A percentile compares a stretch with the other conserved stretches of the same genome.
phyloP scores from a whole-genome alignment of 2,113 vertebrate genomes.

The Calonectris borealis region DNA sequence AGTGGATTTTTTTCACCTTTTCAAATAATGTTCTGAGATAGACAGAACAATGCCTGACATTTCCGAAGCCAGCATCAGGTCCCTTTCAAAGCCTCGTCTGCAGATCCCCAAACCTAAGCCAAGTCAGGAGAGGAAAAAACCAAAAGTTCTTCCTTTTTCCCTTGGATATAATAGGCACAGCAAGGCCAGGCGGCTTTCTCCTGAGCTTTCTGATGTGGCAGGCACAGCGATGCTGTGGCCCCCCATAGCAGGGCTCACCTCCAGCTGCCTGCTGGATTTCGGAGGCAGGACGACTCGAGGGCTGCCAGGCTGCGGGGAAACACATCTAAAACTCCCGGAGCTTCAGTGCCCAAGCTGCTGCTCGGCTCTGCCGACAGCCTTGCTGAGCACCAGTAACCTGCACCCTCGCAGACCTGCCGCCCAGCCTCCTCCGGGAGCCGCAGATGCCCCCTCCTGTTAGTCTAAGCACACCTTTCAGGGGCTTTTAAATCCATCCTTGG shows the following conservation, averaged over 20 bases:
- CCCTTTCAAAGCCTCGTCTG: not conserved
- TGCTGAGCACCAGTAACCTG: not conserved
- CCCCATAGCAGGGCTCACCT: rapidly evolving
- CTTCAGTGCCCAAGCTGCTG: not conserved
- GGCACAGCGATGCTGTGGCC: rapidly evolving
- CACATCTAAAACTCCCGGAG: not conserved
- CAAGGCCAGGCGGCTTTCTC: not conserved
- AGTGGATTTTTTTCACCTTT: not conserved
- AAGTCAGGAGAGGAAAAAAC: not conserved
- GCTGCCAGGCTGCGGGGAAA: not conserved
- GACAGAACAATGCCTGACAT: not conserved
- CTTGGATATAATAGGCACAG: rapidly evolving
- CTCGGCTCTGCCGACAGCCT: not conserved
- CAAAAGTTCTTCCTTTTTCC: rapidly evolving
- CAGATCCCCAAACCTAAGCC: not conserved
- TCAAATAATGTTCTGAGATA: not conserved
- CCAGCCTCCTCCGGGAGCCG: not conserved
- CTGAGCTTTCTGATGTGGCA: not conserved
- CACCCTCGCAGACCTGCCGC: not conserved
- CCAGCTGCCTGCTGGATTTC: not conserved
- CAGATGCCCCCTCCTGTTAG: not conserved
- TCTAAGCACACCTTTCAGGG: not conserved
- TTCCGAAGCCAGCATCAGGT: not conserved
- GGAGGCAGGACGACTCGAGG: not conserved
- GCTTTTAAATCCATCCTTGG: not conserved